These are phyloP conservation scores for Anniella stebbinsi DNA, from an alignment of 2,797 vertebrate genomes.

Conservation along the genomic window DNA sequence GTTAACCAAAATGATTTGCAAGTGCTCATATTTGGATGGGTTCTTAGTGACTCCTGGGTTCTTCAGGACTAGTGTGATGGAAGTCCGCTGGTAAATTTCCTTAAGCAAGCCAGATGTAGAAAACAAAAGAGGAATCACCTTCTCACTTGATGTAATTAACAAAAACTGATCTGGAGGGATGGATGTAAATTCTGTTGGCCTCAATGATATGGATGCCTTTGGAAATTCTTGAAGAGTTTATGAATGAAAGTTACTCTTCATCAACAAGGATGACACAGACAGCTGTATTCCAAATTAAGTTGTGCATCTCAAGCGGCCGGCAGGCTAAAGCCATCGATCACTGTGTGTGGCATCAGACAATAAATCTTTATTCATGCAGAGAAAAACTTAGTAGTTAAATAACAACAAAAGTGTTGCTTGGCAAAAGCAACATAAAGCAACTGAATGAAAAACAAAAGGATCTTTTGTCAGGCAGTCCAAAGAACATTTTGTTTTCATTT, in stretches of 20 bases:
- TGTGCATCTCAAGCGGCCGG: neutral
- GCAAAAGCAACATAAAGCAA: constrained; percentile 3
- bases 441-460: constrained; percentile 28
- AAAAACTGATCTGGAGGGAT: neutral
- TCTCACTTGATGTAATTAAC: neutral
- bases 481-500: constrained; percentile 66
- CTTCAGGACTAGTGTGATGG: neutral
- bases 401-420: constrained; percentile 2
- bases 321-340: constrained; percentile 2
- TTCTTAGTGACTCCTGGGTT: neutral
- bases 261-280: neutral
- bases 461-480: constrained; percentile 27
- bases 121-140: neutral
- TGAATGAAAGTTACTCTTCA: neutral
- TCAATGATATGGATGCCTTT: neutral
- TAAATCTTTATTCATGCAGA: constrained; percentile 6
- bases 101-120: neutral
- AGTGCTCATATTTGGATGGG: neutral
- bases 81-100: neutral
- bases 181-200: neutral
- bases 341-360: constrained; percentile 24
- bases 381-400: constrained; percentile 13
- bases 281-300: constrained; percentile 4
- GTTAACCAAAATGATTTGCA: neutral
- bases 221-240: neutral